Conservation (phyloP, 64 coral and sea anemone genomes). For the Platygyra sinensis region DNA sequence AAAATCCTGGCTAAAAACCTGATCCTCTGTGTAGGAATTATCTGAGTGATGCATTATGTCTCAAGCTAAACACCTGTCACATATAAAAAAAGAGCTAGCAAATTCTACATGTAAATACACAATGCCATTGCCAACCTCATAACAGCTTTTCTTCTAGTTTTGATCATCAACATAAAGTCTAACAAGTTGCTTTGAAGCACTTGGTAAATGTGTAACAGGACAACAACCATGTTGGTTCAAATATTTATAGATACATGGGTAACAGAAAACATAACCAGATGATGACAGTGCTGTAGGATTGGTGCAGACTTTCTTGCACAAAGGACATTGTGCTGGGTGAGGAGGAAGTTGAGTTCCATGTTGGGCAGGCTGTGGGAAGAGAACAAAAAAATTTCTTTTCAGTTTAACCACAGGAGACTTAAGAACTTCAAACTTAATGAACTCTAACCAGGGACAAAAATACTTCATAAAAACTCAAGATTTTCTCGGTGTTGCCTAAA, state of each 20-base stretch:
- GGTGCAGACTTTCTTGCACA: constrained; percentile 79
- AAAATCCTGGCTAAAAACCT: too few relatives aligned
- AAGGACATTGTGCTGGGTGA: constrained; percentile 88
- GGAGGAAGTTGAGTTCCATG: constrained; percentile 77
- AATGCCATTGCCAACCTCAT: not conserved
- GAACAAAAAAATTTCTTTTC: not conserved
- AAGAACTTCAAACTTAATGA: too few relatives aligned
- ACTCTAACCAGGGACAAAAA: too few relatives aligned
- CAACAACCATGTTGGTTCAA: constrained; percentile 88
- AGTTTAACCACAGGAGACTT: not conserved
- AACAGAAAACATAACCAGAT: constrained; percentile 97
- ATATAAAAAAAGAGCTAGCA: not conserved
- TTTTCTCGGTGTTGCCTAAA: too few relatives aligned
- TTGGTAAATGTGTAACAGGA: constrained; percentile 90
- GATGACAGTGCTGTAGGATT: constrained; percentile 74
- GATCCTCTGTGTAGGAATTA: too few relatives aligned
- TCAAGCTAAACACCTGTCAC: too few relatives aligned
- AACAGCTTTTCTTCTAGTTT: not conserved
- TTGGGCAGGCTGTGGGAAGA: constrained; percentile 69
- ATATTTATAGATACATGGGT: constrained; percentile 91
- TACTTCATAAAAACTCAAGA: too few relatives aligned
- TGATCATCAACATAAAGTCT: constrained; percentile 67
- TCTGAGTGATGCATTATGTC: too few relatives aligned
- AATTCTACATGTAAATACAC: not conserved
- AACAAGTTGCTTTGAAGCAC: constrained; percentile 76